phyloP scores from a whole-genome alignment of 1,140 invertebrate genomes.

The Habropoda laboriosa region DNA sequence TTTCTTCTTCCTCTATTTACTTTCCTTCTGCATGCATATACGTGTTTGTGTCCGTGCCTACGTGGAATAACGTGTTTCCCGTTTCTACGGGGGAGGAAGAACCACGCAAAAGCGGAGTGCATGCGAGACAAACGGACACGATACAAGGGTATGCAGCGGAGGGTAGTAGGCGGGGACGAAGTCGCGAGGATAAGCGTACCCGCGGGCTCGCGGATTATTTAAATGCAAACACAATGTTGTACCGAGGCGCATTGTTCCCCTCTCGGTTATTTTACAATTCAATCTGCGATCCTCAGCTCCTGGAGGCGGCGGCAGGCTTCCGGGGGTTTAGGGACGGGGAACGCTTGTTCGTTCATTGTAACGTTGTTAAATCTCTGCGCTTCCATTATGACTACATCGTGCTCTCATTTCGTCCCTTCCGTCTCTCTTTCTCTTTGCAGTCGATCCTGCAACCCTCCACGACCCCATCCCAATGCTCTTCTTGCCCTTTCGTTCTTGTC shows the following conservation, averaged over 20 bases:
- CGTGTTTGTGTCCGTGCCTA: too few relatives aligned
- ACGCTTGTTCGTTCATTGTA: conserved; percentile 77
- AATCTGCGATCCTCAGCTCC: conserved; percentile 73
- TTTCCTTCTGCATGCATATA: too few relatives aligned
- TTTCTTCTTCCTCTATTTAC: not conserved
- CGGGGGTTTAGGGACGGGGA: conserved; percentile 38
- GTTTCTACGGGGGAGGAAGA: not conserved
- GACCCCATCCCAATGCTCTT: too few relatives aligned
- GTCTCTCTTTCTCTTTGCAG: conserved; percentile 41
- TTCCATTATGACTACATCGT: conserved; percentile 69
- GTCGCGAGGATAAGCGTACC: conserved; percentile 62
- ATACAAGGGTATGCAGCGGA: conserved; percentile 3
- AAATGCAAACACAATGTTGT: conserved; percentile 80
- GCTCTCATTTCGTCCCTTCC: conserved; percentile 31
- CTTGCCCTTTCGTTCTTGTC: too few relatives aligned
- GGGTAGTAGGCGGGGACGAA: conserved; percentile 22
- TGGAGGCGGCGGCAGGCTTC: conserved; percentile 22
- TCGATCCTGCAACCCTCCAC: too few relatives aligned
- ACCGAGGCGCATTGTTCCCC: conserved; percentile 77
- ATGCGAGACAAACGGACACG: not conserved
- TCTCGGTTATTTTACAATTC: conserved; percentile 80
- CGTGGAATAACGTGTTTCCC: not conserved
- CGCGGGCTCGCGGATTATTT: conserved; percentile 78
- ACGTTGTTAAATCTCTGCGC: conserved; percentile 79
- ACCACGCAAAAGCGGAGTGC: not conserved